Evolutionary conservation across 53 echinoderm and acorn worm species (phyloP), one percentile per base, ranked within the genome.

Genomic region (Apostichopus leukothele): DNA sequence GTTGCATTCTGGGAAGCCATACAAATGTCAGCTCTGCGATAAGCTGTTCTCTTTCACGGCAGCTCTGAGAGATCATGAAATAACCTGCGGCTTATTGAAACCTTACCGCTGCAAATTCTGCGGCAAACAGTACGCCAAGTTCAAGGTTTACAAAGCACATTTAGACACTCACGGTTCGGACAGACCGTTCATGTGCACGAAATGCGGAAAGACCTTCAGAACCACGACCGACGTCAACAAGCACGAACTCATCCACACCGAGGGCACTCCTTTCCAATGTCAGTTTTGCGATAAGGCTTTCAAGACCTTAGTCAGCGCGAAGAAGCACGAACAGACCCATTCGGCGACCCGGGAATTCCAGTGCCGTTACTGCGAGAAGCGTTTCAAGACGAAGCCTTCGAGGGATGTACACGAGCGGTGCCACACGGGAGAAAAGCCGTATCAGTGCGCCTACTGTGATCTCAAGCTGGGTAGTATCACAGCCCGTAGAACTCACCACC

Each of bases 341-440:
- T 55, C 81, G 19, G 23, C 7, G 21, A 5, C 81, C n/a, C 8
- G 55, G 23, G 20, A 19, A 10, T 81, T 53, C 21, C 20, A 81
- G 25, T 81, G 81, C 11, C 22, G 55, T 7, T 81, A 81, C 59
- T 81, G 81, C 23, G 22, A 81, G 20, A 81, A 81, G 51, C 11
- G 52, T 22, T 81, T 81, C 57, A 81, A 81, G 59, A 54, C 59
- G 1, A 81, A 81, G 22, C 81, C 54, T n/a, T 81, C 81, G 13
- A 9, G 54, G 81, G 50, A 81, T 7, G 81, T 59, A 18, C 81
- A 81, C 55, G 81, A 81, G 51, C 55, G 81, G 5, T 81, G 81
- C 55, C 81, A 81, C 21, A 81, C 81, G 5, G 81, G 81, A 55
- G 81, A 81, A 19, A 81, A 59, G 81, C 81, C 81, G 7, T 81